A percentile compares a stretch with the other conserved stretches of the same genome.
Conservation (phyloP, 2,113 vertebrate species). For the Amphilophus citrinellus region DNA sequence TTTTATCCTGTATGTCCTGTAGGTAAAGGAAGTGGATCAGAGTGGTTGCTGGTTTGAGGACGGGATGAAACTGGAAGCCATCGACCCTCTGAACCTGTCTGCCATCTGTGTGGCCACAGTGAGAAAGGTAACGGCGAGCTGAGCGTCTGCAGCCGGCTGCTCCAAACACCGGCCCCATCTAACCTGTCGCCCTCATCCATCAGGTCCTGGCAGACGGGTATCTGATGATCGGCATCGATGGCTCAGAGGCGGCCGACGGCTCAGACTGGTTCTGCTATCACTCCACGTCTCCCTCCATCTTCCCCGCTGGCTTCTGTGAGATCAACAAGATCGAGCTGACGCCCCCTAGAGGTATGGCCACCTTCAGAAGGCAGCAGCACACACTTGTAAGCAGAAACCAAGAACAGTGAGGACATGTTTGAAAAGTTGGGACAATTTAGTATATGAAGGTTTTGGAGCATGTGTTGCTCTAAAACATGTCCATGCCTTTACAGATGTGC, state of each 20-base stretch:
- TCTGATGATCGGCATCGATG: constrained; percentile 97
- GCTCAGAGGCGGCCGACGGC: constrained; percentile 95
- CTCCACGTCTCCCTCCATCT: constrained; percentile 94
- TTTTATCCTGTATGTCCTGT: background rate
- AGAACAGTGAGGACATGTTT: background rate
- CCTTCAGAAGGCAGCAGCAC: background rate
- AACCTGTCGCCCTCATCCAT: background rate
- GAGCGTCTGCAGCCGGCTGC: background rate
- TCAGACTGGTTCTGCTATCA: constrained; percentile 99
- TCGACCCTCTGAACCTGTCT: constrained; percentile 96
- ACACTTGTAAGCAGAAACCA: too few relatives aligned
- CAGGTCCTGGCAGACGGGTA: constrained; percentile 96
- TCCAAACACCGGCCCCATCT: background rate
- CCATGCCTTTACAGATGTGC: too few relatives aligned
- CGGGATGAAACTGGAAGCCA: constrained; percentile 97
- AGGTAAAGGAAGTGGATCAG: constrained; percentile 95
- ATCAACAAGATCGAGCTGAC: constrained; percentile 98
- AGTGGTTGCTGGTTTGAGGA: constrained; percentile 93
- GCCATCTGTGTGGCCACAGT: constrained; percentile 97
- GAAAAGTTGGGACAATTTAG: background rate
- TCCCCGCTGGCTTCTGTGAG: constrained; percentile 98
- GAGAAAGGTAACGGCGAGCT: constrained; percentile 88
- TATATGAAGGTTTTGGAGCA: too few relatives aligned
- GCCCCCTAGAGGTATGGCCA: constrained; percentile 89
- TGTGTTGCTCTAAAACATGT: too few relatives aligned